A percentile compares a stretch with the other conserved stretches of the same genome.
Evolutionary conservation across 2,888 invertebrate genomes (phyloP).

Genomic region (Tetropium fuscum): DNA sequence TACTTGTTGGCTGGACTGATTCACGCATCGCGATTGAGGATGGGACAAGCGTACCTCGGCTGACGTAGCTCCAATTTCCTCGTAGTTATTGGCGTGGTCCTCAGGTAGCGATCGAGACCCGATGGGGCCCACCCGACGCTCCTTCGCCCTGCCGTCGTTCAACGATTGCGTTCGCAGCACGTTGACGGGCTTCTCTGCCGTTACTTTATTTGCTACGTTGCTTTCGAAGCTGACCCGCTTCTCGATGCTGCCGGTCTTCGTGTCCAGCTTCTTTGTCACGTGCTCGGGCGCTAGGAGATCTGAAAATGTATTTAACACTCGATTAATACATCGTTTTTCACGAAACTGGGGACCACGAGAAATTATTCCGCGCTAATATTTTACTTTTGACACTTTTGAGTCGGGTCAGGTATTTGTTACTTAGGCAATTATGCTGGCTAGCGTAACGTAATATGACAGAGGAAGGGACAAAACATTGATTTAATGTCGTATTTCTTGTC

Average conservation of each 20-base stretch:
- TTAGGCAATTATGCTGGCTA: no score
- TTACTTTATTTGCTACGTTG: constrained; percentile 28
- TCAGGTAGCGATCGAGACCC: constrained; percentile 39
- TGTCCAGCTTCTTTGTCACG: constrained; percentile 31
- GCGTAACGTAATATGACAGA: no score
- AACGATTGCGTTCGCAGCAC: constrained; percentile 40
- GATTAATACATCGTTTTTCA: no score
- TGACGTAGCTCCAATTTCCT: constrained; percentile 37
- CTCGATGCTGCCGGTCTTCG: constrained; percentile 35
- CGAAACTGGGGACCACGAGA: no score
- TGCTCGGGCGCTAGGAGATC: constrained; percentile 35
- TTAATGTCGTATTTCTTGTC: no score
- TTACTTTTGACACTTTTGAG: no score
- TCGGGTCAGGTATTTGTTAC: no score
- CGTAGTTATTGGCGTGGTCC: constrained; percentile 35
- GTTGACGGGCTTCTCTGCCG: constrained; percentile 22
- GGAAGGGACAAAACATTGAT: no score
- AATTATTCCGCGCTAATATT: no score
- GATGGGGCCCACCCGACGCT: constrained; percentile 15
- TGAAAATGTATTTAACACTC: constrained; percentile 28
- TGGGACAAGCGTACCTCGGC: constrained; percentile 24
- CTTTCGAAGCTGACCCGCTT: constrained; percentile 57
- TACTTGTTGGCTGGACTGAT: no score
- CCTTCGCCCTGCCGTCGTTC: constrained; percentile 32
- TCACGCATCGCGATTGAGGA: neutral